Conservation (phyloP, 2,797 vertebrate genomes). For the Sitta carolinensis region DNA sequence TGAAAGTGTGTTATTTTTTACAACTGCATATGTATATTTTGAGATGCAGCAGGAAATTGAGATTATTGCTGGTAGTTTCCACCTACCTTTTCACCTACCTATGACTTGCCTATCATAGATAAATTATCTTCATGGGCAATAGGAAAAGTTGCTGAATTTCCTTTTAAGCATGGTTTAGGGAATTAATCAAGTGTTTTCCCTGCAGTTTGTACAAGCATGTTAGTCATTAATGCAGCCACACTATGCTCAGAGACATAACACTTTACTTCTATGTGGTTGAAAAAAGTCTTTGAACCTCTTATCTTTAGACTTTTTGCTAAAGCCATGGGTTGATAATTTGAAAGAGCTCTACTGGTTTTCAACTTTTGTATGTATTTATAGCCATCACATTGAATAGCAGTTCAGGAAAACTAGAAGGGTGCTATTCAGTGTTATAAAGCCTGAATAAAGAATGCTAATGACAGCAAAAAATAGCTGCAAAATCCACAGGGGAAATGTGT, state of each 20-base stretch:
- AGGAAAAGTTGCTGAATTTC: background rate
- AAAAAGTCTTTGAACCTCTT: background rate
- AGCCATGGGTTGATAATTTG: background rate
- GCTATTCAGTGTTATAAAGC: background rate
- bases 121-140: background rate
- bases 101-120: background rate
- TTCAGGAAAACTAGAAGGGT: background rate
- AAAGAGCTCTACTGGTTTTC: background rate
- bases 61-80: background rate
- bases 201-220: background rate
- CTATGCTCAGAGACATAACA: background rate
- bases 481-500: background rate
- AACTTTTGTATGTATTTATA: constrained; percentile 3
- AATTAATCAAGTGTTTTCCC: background rate
- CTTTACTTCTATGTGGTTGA: background rate
- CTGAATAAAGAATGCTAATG: background rate
- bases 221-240: background rate
- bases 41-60: background rate
- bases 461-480: background rate
- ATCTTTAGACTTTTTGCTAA: background rate
- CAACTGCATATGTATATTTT: background rate
- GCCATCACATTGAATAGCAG: background rate
- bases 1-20: background rate
- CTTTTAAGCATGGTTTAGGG: background rate
- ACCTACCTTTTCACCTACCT: background rate